Evolutionary conservation across 1,140 invertebrate species (phyloP), one percentile per base, ranked within the genome.

Genomic region (Pseudomyrmex dendroicus): DNA sequence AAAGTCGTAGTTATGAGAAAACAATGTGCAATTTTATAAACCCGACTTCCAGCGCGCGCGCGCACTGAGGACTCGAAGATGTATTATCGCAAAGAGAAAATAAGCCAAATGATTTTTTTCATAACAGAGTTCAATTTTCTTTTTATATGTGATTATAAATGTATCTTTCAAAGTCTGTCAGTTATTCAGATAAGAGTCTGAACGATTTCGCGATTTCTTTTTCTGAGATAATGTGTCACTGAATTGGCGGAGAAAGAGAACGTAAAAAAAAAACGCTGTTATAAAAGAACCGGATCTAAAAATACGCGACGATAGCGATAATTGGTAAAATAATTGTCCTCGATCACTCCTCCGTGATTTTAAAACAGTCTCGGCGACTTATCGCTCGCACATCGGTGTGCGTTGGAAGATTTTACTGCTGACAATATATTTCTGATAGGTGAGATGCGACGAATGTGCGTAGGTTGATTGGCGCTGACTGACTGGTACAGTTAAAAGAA

Each of bases 401-500:
- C 54, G 44, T 80, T 70, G n/a, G 12, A 35, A 22, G 67, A 12
- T 80, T 70, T 80, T 80, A 72, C 74, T 48, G 20, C 20, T 54
- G 44, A 72, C 54, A 50, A 59, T 70, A 59, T 80, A 15, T 61
- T 78, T 70, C 64, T 10, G 13, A 17, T 57, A 44, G 66, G 3
- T 80, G 66, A 35, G 35, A 80, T 80, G 76, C 76, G 76, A 80
- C 76, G 46, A 8, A 80, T 66, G 44, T 17, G 48, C 54, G 82
- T 82, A 82, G 54, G 54, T 76, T 84, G 82, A 84, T 63, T 46
- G 59, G 50, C 50, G 61, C 73, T 76, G 44, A 84, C 50, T 46
- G 57, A 72, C 54, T 35, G 46, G 46, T 20, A 52, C 48, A 57
- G 66, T 76, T 56, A 72, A 78, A 73, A 54, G 66, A 35, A 85